These are phyloP conservation scores for Archaeoteleia sp. DNA, from an alignment of 2,888 invertebrate genomes.

Conservation along the genomic window DNA sequence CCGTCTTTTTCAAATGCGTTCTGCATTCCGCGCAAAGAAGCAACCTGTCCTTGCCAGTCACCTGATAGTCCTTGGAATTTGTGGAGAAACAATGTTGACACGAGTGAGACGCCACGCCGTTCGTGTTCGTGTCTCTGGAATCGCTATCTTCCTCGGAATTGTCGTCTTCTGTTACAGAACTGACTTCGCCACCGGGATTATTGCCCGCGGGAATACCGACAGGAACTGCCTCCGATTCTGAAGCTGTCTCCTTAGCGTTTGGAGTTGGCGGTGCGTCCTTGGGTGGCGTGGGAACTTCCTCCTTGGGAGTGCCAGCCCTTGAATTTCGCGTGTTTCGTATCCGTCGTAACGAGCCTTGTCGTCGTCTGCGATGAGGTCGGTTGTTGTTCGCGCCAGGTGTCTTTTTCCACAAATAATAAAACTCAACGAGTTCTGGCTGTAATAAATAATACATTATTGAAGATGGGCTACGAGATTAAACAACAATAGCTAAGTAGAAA, in stretches of 20 bases:
- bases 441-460: constrained; percentile 46
- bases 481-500: no score
- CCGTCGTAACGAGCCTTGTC: constrained; percentile 90
- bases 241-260: constrained; percentile 66
- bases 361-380: constrained; percentile 92
- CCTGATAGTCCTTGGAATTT: constrained; percentile 76
- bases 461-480: no score
- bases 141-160: constrained; percentile 97
- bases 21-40: constrained; percentile 86
- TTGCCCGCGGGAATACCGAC: constrained; percentile 66
- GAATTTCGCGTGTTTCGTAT: constrained; percentile 92
- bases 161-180: constrained; percentile 90
- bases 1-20: constrained; percentile 85
- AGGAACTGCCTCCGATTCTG: constrained; percentile 73
- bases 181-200: constrained; percentile 77
- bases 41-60: constrained; percentile 82
- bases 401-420: constrained; percentile 99
- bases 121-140: constrained; percentile 84
- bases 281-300: constrained; percentile 80
- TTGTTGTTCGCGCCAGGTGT: constrained; percentile 98
- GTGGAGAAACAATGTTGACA: constrained; percentile 86
- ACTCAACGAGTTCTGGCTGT: constrained; percentile 96
- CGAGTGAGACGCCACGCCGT: constrained; percentile 72
- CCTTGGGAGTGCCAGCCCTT: constrained; percentile 86
- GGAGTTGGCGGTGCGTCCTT: constrained; percentile 58